A percentile compares a stretch with the other conserved stretches of the same genome.
Conservation (phyloP, 1,140 invertebrate species). For the Meloidogyne floridensis region DNA sequence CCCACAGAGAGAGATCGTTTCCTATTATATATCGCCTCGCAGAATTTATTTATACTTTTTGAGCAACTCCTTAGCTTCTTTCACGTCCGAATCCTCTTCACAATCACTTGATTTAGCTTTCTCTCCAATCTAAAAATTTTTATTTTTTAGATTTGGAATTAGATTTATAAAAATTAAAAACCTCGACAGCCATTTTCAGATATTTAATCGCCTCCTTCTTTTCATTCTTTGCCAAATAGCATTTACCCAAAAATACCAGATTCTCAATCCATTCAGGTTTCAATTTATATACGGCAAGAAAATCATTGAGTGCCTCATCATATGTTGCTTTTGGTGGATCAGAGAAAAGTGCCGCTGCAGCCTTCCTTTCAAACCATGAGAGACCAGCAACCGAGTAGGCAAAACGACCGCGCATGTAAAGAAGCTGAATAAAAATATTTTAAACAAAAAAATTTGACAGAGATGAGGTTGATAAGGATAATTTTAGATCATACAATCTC, state of each 20-base stretch:
- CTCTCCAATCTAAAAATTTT: not conserved
- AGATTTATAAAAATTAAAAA: no score
- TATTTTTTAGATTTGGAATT: not conserved
- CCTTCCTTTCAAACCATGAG: constrained; percentile 68
- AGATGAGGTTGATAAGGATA: no score
- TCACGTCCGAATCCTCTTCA: not conserved
- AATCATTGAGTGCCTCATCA: constrained; percentile 66
- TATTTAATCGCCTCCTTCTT: constrained; percentile 40
- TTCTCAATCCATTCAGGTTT: constrained; percentile 66
- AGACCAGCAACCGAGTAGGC: constrained; percentile 64
- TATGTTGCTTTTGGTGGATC: constrained; percentile 67
- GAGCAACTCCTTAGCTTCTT: not conserved
- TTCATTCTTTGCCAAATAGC: constrained; percentile 60
- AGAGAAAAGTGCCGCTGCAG: constrained; percentile 67
- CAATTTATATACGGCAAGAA: constrained; percentile 4
- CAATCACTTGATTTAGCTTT: not conserved
- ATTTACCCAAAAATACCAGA: constrained; percentile 66
- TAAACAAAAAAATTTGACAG: not conserved
- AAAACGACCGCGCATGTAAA: constrained; percentile 67
- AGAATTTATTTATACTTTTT: not conserved
- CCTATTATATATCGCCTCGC: not conserved
- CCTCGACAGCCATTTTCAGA: constrained; percentile 36
- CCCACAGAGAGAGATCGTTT: not conserved
- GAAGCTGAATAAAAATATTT: constrained; percentile 31
- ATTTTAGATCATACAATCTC: no score